These are phyloP conservation scores for Mus musculus DNA, from an alignment of 2,113 vertebrate species.

Conservation along the genomic window DNA sequence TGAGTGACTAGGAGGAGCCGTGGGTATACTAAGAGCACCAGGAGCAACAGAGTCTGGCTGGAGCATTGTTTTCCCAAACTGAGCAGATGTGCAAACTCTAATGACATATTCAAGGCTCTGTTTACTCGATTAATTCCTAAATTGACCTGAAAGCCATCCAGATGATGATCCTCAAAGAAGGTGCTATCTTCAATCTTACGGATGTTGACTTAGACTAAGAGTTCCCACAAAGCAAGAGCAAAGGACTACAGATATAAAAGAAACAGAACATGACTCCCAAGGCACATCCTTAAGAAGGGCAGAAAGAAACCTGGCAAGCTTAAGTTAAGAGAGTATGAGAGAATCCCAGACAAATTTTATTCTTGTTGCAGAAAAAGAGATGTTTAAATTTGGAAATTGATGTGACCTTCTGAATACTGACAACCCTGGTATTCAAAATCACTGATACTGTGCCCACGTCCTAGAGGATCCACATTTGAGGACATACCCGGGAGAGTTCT, in stretches of 20 bases:
- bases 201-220: background rate
- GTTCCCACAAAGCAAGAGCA: background rate
- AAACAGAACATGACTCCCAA: background rate
- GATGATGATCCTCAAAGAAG: background rate
- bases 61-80: background rate
- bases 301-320: background rate
- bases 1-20: background rate
- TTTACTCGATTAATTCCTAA: background rate
- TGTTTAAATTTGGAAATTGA: background rate
- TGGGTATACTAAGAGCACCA: background rate
- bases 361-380: background rate
- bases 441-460: background rate
- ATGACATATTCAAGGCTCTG: background rate
- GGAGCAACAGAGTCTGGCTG: background rate
- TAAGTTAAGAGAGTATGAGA: background rate
- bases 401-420: too few species aligned
- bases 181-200: background rate
- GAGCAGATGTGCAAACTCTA: background rate
- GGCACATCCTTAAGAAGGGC: background rate
- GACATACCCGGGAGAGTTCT: background rate
- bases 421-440: background rate
- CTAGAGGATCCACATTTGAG: background rate
- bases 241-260: background rate
- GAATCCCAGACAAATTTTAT: background rate
- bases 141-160: background rate